phyloP scores from a whole-genome alignment of 2,113 vertebrate genomes.

The Colistium nudipinnis region DNA sequence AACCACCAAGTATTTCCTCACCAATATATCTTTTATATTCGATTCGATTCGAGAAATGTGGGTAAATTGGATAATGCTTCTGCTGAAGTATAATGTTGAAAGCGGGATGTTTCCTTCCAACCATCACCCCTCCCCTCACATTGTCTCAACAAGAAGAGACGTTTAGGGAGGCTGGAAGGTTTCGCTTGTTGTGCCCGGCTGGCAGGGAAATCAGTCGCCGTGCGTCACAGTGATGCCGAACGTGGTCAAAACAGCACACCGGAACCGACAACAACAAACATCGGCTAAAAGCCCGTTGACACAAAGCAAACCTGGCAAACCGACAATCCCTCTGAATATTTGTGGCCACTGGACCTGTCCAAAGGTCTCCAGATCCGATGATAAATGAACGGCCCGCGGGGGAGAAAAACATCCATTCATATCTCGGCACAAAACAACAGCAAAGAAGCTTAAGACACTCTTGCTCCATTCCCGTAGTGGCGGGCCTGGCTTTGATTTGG shows the following conservation, averaged over 20 bases:
- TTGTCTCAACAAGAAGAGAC: neutral
- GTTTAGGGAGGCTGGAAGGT: too few species aligned
- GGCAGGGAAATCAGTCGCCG: neutral
- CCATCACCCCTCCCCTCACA: neutral
- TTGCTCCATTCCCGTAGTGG: constrained; percentile 26
- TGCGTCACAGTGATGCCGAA: neutral
- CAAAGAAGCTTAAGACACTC: constrained; percentile 35
- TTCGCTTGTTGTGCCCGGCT: neutral
- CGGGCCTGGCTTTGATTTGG: constrained; percentile 49
- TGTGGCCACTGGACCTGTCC: neutral
- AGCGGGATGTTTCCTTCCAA: neutral
- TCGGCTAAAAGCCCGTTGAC: constrained; percentile 15
- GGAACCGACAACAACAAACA: constrained; percentile 30
- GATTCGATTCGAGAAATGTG: too few species aligned
- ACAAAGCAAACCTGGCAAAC: constrained; percentile 43
- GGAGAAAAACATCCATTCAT: constrained; percentile 54
- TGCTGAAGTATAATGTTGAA: neutral
- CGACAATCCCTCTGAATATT: constrained; percentile 36
- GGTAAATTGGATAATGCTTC: neutral
- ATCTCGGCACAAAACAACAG: constrained; percentile 39
- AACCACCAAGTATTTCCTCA: too few species aligned
- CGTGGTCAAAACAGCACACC: constrained; percentile 12
- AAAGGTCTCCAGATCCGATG: constrained; percentile 26
- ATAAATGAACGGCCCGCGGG: constrained; percentile 43
- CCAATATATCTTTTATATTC: neutral